A percentile compares a stretch with the other conserved stretches of the same genome.
phyloP scores from a whole-genome alignment of 2,888 invertebrate genomes.

The Mystacides longicornis region DNA sequence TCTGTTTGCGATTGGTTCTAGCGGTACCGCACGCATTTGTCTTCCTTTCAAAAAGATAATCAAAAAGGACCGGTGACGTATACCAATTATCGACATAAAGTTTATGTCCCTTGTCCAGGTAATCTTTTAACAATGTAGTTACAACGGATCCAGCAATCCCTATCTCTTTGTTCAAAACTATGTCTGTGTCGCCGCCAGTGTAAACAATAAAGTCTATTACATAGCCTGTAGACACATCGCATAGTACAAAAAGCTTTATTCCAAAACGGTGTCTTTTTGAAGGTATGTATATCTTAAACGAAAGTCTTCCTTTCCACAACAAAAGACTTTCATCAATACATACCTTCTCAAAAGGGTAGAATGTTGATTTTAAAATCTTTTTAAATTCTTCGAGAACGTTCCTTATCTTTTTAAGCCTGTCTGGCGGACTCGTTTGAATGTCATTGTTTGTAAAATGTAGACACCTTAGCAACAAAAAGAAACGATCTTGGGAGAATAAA shows the following conservation, averaged over 20 bases:
- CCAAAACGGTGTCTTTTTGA: slow-evolving; percentile 4
- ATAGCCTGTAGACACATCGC: not conserved
- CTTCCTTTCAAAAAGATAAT: not conserved
- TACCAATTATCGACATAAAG: slow-evolving; percentile 12
- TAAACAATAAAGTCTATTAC: slow-evolving; percentile 10
- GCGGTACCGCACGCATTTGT: slow-evolving; percentile 10
- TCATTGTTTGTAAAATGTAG: not conserved
- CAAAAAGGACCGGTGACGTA: slow-evolving; percentile 7
- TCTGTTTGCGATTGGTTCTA: not conserved
- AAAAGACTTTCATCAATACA: not conserved
- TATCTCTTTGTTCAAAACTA: not conserved
- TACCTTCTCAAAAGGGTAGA: not conserved
- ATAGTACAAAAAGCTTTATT: slow-evolving; percentile 10
- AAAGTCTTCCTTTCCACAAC: slow-evolving; percentile 5
- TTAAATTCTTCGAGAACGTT: no score
- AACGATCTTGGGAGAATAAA: not conserved
- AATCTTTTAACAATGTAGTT: slow-evolving; percentile 6
- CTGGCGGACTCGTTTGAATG: no score
- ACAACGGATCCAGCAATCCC: slow-evolving; percentile 10
- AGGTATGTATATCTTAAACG: slow-evolving; percentile 6
- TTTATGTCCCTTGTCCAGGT: slow-evolving; percentile 7
- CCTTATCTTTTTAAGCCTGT: no score
- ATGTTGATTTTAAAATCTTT: no score
- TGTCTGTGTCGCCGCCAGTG: not conserved
- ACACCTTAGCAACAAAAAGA: not conserved